A percentile compares a stretch with the other conserved stretches of the same genome.
Conservation (phyloP, 2,797 vertebrate species). For the Phataginus tricuspis region DNA sequence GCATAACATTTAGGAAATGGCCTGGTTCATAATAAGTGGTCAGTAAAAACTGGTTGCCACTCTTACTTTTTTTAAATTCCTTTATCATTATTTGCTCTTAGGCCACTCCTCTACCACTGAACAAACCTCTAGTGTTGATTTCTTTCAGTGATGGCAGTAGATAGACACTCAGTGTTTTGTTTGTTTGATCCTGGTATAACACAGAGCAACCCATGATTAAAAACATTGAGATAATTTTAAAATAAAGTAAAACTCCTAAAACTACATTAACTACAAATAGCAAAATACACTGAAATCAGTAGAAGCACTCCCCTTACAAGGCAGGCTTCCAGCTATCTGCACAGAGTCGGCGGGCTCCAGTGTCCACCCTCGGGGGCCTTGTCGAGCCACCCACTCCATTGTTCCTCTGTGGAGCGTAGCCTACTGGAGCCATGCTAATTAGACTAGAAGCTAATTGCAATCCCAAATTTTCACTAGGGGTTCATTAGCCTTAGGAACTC, state of each 20-base stretch:
- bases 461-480: constrained; percentile 40
- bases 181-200: constrained; percentile 16
- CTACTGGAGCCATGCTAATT: constrained; percentile 47
- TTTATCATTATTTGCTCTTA: background rate
- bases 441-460: constrained; percentile 52
- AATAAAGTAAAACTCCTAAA: background rate
- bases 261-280: constrained; percentile 16
- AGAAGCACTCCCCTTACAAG: background rate
- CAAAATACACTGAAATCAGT: background rate
- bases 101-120: background rate
- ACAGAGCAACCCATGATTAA: constrained; percentile 3
- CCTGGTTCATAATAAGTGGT: background rate
- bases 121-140: background rate
- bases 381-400: background rate
- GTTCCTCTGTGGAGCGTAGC: constrained; percentile 33
- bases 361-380: background rate
- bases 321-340: background rate
- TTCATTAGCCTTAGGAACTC: constrained; percentile 63
- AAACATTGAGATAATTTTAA: constrained; percentile 6
- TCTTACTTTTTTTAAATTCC: background rate
- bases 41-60: background rate
- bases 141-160: background rate
- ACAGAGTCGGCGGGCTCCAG: background rate
- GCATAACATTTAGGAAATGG: background rate
- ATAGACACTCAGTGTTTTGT: background rate